Evolutionary conservation across 2,888 invertebrate genomes (phyloP), one percentile per base, ranked within the genome.

Genomic region (Napeogenes sylphis): DNA sequence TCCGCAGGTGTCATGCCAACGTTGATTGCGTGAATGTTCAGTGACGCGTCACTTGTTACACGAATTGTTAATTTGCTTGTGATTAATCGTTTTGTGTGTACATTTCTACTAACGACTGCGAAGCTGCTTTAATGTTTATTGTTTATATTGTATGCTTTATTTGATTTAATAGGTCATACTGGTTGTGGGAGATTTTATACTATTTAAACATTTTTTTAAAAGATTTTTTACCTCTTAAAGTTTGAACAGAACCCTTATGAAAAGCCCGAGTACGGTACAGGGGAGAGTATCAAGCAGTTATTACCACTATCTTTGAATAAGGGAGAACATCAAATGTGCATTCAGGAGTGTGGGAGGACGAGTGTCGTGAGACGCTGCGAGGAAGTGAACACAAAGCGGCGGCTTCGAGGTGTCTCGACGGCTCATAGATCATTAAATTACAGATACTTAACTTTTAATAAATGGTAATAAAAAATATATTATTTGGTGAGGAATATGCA

Each of bases 381-480:
- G 82, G 83, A 82, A 81, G 75, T 73, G 72, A 70, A 71, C 75
- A 83, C 83, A 84, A 84, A 82, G 83, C 77, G 76, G 69, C 76
- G 77, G 75, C 76, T 75, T 73, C 73, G 72, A 73, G 75, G 76
- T 75, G 79, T 81, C 79, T 81, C 78, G 73, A 67, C 69, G 65
- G 59, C 58, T 58, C 68, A 68, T 62, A 70, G 73, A 67, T 57
- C 61, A 67, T 21, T 21, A 45, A 12, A 42, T 10, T 4, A 42
- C 63, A 68, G 51, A 51, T 30, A 51, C 51, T 10, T 30, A 21
- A 51, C 4, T 6, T 8, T 1, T 47, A 14, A 3, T 35, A 12
- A 30, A 30, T 51, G 12, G 51, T 30, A 8, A 4, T 51, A 51
- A 2, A 30, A 51, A 10, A 8, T 47, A 47, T 4, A 6, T 8